Percentiles rank a stretch among this genome's conserved stretches.
These are phyloP conservation scores for Bombus balteatus DNA, from an alignment of 1,140 invertebrate species.

Conservation along the genomic window DNA sequence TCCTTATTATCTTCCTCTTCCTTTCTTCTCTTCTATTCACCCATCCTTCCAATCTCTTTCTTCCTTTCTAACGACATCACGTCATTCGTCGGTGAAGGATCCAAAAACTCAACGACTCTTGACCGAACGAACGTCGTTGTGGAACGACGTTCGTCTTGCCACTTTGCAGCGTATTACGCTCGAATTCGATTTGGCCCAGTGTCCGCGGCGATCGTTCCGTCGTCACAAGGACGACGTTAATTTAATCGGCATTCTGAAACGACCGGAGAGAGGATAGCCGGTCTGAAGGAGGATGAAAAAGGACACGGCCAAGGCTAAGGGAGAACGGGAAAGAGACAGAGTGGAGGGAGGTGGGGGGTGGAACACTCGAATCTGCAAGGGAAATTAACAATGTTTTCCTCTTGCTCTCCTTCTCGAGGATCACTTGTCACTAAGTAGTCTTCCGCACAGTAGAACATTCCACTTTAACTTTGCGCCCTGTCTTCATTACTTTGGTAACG, in stretches of 20 bases:
- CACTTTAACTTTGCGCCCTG: conserved; percentile 64
- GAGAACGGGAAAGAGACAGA: conserved; percentile 27
- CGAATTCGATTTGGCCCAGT: conserved; percentile 66
- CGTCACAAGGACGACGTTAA: conserved; percentile 65
- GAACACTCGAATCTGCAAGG: conserved; percentile 72
- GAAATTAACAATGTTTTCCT: conserved; percentile 76
- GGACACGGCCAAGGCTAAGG: background rate
- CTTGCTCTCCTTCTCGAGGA: conserved; percentile 66
- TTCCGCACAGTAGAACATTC: conserved; percentile 61
- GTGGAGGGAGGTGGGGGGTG: conserved; percentile 12
- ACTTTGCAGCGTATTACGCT: conserved; percentile 38
- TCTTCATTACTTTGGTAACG: conserved; percentile 51
- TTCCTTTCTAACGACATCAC: background rate
- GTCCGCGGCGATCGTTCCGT: conserved; percentile 59
- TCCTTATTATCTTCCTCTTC: no score
- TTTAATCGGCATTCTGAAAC: conserved; percentile 70
- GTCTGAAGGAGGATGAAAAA: conserved; percentile 30
- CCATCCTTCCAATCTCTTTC: background rate
- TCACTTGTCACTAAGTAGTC: conserved; percentile 69
- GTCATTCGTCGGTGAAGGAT: background rate
- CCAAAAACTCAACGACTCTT: background rate
- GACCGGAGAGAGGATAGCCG: conserved; percentile 20
- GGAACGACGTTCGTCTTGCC: background rate
- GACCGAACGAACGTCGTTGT: background rate
- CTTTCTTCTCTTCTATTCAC: no score